These are phyloP conservation scores for Triplophysa bombifrons DNA, from an alignment of 2,797 vertebrate genomes.

Conservation along the genomic window DNA sequence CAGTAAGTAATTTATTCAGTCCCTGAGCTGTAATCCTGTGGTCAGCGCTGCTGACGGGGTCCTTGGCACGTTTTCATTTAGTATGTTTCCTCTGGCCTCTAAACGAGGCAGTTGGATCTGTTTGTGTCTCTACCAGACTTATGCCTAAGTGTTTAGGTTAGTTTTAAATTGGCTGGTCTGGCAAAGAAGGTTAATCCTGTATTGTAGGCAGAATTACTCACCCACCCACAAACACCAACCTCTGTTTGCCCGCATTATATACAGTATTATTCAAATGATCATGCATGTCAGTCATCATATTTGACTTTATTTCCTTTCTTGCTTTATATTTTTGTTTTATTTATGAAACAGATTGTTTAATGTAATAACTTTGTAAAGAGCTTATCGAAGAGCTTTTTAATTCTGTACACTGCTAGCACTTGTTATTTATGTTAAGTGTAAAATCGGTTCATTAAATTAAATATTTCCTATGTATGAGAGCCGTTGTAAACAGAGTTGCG, in stretches of 20 bases:
- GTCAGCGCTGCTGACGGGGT: background rate
- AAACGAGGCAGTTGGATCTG: background rate
- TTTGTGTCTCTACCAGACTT: conserved; percentile 22
- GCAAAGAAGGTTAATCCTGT: conserved; percentile 46
- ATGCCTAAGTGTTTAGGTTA: background rate
- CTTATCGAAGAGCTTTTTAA: no score
- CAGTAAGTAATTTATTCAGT: conserved; percentile 15
- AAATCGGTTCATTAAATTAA: background rate
- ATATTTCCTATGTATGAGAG: no score
- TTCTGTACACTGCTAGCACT: background rate
- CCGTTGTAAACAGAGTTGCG: no score
- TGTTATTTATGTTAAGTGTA: background rate
- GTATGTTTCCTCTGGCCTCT: conserved; percentile 6
- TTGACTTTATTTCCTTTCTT: background rate
- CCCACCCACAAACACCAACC: conserved; percentile 16
- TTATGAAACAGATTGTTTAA: no score
- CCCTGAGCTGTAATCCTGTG: conserved; percentile 15
- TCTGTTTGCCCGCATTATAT: background rate
- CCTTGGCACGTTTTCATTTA: background rate
- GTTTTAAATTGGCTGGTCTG: conserved; percentile 28
- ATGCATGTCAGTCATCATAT: conserved; percentile 6
- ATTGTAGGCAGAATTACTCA: conserved; percentile 43
- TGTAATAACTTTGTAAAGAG: no score
- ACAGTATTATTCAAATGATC: conserved; percentile 14
- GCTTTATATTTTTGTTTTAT: background rate